Base-by-base conservation (phyloP, 1,140 invertebrate species). In the Temnothorax curvispinosus region DNA sequence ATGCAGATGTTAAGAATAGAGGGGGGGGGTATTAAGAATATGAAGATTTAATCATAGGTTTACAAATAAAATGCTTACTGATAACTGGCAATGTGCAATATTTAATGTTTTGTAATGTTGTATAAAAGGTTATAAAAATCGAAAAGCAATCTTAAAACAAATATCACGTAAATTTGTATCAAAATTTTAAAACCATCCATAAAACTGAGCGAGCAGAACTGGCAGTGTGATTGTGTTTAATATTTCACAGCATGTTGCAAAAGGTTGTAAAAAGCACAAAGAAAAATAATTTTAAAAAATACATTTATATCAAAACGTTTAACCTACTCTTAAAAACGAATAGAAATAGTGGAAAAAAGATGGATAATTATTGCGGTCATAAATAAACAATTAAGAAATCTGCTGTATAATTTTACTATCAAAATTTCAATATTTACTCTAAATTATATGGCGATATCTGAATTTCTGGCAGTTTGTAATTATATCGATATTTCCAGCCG, bases 371-470 rank as follows among this genome's bases (percentile, higher is more conserved):
- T 75, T 50, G 11, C 9, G 4, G 18, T 54, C 3, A 54, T 18
- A 54, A 54, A 54, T 50, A 50, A 50, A 15, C 11, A n/a, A 54
- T 54, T 54, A 18, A 54, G 3, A n/a, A 54, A 18, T 54, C 52
- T 38, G 8, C 6, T 54, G 9, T 18, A 6, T 75, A 75, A 41
- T 18, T 75, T 44, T 35, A 58, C 11, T 75, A 38, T 58, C 21
- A 27, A 41, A 58, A 8, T 58, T 75, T 58, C 9, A 60, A 75
- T 27, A 41, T 56, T 9, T 44, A 60, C 7, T 58, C 11, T 58
- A 27, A 58, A 75, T 72, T 72, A 35, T 72, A 54, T 41, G 18
- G 50, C 50, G 56, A 6, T 74, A 67, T 41, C n/a, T 41, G 18
- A 56, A 21, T 74, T 32, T 72, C 27, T 71, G 27, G 15, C 27